A percentile compares a stretch with the other conserved stretches of the same genome.
These are phyloP conservation scores for Scaptomyza montana DNA, from an alignment of 1,140 invertebrate genomes.

Conservation along the genomic window DNA sequence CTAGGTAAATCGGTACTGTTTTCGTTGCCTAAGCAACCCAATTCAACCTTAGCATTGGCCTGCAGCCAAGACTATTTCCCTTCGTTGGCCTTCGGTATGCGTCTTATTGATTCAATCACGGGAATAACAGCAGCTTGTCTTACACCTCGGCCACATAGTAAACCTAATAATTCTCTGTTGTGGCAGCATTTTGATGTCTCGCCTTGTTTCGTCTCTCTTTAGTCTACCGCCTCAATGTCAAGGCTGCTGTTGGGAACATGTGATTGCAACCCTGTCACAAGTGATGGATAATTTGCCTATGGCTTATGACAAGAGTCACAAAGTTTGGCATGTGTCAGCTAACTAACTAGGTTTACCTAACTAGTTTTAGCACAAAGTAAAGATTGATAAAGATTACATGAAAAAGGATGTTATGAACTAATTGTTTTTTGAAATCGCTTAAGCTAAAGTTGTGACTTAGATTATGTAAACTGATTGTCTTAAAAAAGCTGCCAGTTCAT, in stretches of 20 bases:
- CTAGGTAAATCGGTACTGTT: neutral
- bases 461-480: neutral
- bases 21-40: constrained; percentile 28
- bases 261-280: constrained; percentile 40
- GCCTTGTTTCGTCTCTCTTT: neutral
- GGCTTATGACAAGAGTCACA: constrained; percentile 25
- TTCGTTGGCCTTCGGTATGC: constrained; percentile 25
- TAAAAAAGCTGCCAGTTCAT: neutral
- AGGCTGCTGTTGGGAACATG: constrained; percentile 32
- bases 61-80: constrained; percentile 45
- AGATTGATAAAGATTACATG: constrained; percentile 1
- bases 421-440: neutral
- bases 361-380: constrained; percentile 7
- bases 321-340: constrained; percentile 39
- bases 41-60: constrained; percentile 33
- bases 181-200: neutral
- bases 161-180: constrained; percentile 18
- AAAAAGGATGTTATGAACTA: neutral
- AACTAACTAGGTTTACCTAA: neutral
- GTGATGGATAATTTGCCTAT: constrained; percentile 63
- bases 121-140: constrained; percentile 66
- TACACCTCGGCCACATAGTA: constrained; percentile 4
- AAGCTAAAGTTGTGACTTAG: neutral
- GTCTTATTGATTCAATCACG: constrained; percentile 73
- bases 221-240: constrained; percentile 53